Evolutionary conservation across 2,888 invertebrate genomes (phyloP), one percentile per base, ranked within the genome.

Genomic region (Drosophila testacea): DNA sequence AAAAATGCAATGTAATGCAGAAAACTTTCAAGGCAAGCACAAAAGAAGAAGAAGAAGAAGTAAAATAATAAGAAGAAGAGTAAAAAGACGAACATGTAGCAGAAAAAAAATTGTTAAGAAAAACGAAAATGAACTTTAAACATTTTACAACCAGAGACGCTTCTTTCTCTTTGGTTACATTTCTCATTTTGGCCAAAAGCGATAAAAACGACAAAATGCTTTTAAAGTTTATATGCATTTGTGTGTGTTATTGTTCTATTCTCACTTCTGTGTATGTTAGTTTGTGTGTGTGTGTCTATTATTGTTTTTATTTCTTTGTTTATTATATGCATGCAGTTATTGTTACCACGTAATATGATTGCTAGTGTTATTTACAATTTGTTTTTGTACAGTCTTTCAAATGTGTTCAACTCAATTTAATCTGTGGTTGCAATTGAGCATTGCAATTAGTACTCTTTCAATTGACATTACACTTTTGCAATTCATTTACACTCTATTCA

Each of bases 1-100:
- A 64, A 68, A 78, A 81, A 69, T 81, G 81, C 79, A 85, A 85
- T 73, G 77, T 68, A 77, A 83, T 74, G 81, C 83, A 79, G 46
- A 73, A 77, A 51, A 60, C 50, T 72, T 72, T 76, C 52, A 73
- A 66, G 57, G 69, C 81, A 73, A 60, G 38, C 27, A 7, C 6
- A 11, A 57, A 48, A 36, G 11, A 42, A 13, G 38, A 47, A 13
- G 38, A 47, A 41, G 10, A 13, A 36, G 34, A n/a, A 34, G 13
- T 56, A 32, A 6, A 30, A 36, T 13, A 16, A 0, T 0, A n/a
- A 34, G 13, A 64, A 32, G 9, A 30, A 36, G 28, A 39, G 22
- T 22, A 22, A 13, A 32, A 32, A 32, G 11, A 41, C 32, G 2
- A 32, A 32, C 22, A 16, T 16, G 6, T 1, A 32, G 7, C 32